A percentile compares a stretch with the other conserved stretches of the same genome.
Evolutionary conservation across 1,140 invertebrate species (phyloP).

Genomic region (Drosophila elegans): DNA sequence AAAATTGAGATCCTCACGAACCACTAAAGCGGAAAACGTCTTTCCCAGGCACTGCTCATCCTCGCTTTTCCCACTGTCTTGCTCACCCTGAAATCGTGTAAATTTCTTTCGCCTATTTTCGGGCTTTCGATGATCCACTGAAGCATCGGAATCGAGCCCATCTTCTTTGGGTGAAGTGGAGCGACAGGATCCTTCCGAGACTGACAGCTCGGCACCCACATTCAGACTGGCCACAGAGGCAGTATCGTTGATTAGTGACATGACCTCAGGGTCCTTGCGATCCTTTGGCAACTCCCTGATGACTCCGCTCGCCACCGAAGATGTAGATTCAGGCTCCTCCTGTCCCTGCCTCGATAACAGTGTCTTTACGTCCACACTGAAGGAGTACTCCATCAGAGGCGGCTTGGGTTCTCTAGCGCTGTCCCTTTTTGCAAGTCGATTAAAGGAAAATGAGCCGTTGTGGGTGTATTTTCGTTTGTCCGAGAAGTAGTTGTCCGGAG

Average conservation of each 20-base stretch:
- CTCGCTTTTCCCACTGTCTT: background rate
- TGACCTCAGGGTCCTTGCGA: background rate
- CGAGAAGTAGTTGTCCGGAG: constrained; percentile 54
- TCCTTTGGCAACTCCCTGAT: constrained; percentile 36
- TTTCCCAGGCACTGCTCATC: constrained; percentile 5
- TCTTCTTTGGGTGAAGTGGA: background rate
- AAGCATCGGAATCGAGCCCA: background rate
- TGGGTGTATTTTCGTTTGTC: constrained; percentile 28
- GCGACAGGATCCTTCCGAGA: constrained; percentile 29
- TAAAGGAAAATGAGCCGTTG: constrained; percentile 57
- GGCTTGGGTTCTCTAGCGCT: constrained; percentile 59
- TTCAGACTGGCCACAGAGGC: constrained; percentile 37
- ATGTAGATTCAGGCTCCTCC: background rate
- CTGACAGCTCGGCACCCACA: constrained; percentile 48
- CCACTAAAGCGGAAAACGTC: constrained; percentile 2
- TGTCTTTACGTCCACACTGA: constrained; percentile 59
- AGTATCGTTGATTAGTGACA: background rate
- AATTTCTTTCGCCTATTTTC: constrained; percentile 37
- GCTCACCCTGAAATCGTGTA: constrained; percentile 1
- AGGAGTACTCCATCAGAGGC: constrained; percentile 61
- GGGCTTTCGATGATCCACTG: background rate
- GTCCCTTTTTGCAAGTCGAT: constrained; percentile 53
- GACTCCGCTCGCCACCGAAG: constrained; percentile 16
- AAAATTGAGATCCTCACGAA: background rate
- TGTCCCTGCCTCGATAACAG: constrained; percentile 25